Evolutionary conservation across 2,113 vertebrate species (phyloP).

Genomic region (Alligator mississippiensis): DNA sequence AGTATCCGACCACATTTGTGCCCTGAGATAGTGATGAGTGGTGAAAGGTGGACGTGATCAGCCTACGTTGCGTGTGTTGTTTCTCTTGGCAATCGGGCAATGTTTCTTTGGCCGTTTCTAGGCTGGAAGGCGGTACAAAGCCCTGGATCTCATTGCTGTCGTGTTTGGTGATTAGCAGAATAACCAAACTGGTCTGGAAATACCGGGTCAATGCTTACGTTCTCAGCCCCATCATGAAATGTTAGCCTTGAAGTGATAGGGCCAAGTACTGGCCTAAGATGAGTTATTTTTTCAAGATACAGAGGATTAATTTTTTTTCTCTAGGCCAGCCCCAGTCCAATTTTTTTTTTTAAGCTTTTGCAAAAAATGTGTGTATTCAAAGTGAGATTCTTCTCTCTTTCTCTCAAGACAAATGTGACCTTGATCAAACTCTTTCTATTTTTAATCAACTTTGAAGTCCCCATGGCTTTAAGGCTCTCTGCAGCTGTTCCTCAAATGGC

Average conservation of each 20-base stretch:
- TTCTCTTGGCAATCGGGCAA: neutral
- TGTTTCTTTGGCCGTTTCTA: neutral
- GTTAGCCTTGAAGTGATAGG: neutral
- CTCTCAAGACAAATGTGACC: slow-evolving; percentile 55
- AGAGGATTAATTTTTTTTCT: slow-evolving; percentile 16
- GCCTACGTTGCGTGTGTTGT: neutral
- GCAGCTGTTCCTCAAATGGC: slow-evolving; percentile 71
- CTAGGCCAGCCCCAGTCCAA: accelerated
- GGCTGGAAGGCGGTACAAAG: neutral
- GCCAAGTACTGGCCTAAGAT: neutral
- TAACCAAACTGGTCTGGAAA: neutral
- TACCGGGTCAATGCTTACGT: neutral
- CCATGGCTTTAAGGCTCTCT: slow-evolving; percentile 47
- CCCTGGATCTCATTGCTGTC: neutral
- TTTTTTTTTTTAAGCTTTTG: neutral
- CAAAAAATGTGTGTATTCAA: slow-evolving; percentile 39
- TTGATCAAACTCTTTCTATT: slow-evolving; percentile 66
- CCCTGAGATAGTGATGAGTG: neutral
- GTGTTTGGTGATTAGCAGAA: too few species aligned
- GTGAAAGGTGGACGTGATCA: neutral
- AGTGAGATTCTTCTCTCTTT: slow-evolving; percentile 17
- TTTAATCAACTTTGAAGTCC: slow-evolving; percentile 59
- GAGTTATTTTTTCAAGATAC: neutral
- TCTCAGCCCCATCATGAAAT: neutral
- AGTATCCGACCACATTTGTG: neutral